phyloP scores from a whole-genome alignment of 1,140 invertebrate species.

The Orius insidiosus region DNA sequence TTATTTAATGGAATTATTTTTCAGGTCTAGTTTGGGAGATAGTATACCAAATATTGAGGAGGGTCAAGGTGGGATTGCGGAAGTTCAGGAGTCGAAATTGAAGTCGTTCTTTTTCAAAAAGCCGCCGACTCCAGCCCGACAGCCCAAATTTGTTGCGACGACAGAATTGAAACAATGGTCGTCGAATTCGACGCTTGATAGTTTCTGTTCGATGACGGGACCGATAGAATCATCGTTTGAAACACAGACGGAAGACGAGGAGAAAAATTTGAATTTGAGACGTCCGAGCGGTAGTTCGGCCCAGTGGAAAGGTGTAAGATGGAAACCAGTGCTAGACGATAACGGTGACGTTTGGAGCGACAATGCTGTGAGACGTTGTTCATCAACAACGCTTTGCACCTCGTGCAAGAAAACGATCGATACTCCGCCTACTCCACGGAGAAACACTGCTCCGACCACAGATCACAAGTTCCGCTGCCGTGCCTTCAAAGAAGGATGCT shows the following conservation, averaged over 20 bases:
- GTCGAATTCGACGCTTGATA: constrained; percentile 16
- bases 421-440: background rate
- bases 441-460: background rate
- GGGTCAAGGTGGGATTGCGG: no score
- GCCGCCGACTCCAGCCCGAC: no score
- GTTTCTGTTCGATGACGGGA: constrained; percentile 14
- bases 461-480: background rate
- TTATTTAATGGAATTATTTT: no score
- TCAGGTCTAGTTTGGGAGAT: no score
- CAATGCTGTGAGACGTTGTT: constrained; percentile 5
- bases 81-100: no score
- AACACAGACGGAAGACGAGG: background rate
- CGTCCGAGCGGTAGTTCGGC: constrained; percentile 15
- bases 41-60: no score
- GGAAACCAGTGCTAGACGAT: constrained; percentile 15
- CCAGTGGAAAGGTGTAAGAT: constrained; percentile 18
- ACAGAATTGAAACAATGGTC: constrained; percentile 8
- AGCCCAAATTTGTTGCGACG: background rate
- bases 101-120: no score
- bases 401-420: constrained; percentile 1
- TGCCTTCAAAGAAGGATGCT: no score
- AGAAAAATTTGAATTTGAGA: constrained; percentile 3
- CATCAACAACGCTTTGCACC: background rate
- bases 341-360: constrained; percentile 12
- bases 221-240: background rate